A percentile compares a stretch with the other conserved stretches of the same genome.
phyloP scores from a whole-genome alignment of 2,888 invertebrate species.

The Yponomeuta cagnagella region DNA sequence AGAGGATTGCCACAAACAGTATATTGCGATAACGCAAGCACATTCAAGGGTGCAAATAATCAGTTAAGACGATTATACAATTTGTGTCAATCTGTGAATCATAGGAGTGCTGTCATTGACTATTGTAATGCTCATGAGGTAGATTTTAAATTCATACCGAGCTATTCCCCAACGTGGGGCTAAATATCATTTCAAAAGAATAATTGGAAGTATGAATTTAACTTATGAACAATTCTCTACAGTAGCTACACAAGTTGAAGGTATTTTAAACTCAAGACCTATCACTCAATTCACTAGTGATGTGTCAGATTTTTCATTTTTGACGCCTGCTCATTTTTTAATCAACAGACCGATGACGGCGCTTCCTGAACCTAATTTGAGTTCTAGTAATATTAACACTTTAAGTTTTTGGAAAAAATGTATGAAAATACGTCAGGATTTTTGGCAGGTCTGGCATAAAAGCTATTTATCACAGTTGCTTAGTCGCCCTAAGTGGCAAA shows the following conservation, averaged over 20 bases:
- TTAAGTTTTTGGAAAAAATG: conserved; percentile 11
- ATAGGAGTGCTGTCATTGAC: background rate
- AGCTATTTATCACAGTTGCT: conserved; percentile 2
- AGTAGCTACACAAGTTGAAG: conserved; percentile 14
- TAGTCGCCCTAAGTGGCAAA: conserved; percentile 7
- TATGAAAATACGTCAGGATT: conserved; percentile 10
- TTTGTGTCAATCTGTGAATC: conserved; percentile 2
- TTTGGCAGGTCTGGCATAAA: conserved; percentile 14
- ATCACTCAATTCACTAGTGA: background rate
- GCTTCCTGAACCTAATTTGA: conserved; percentile 8
- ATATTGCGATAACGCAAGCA: conserved; percentile 8
- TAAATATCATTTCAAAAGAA: conserved; percentile 17
- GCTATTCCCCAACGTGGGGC: conserved; percentile 8
- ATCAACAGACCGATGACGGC: background rate
- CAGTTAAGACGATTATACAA: conserved; percentile 9
- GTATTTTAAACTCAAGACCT: conserved; percentile 16
- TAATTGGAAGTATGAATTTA: background rate
- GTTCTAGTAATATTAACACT: conserved; percentile 3
- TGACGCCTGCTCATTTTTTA: no score
- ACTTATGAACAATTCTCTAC: conserved; percentile 17
- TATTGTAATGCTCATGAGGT: background rate
- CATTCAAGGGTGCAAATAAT: conserved; percentile 9
- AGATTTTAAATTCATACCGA: conserved; percentile 10
- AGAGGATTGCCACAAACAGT: conserved; percentile 3
- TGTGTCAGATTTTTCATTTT: no score